Evolutionary conservation across 2,888 invertebrate species (phyloP).

Genomic region (Mythimna loreyi): DNA sequence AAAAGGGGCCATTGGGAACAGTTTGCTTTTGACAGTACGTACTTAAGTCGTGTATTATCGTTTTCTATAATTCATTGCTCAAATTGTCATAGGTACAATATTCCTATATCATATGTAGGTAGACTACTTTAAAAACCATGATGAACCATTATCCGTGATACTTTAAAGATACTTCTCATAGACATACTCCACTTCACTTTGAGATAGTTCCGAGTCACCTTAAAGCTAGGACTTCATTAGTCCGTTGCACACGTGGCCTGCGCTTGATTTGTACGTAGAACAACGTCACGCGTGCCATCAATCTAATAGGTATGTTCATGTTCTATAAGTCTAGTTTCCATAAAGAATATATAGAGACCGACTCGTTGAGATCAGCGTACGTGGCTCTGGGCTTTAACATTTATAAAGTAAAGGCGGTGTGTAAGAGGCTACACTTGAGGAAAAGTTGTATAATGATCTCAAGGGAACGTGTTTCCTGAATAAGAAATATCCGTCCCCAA

Average conservation of each 20-base stretch:
- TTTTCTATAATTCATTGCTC: neutral
- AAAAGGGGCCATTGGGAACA: too few relatives aligned
- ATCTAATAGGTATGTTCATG: too few relatives aligned
- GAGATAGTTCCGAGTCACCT: neutral
- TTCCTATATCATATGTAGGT: neutral
- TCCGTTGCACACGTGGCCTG: too few relatives aligned
- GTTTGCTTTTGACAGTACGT: too few relatives aligned
- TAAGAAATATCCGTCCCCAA: neutral
- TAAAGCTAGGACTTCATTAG: too few relatives aligned
- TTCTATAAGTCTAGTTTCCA: too few relatives aligned
- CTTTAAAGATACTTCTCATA: neutral
- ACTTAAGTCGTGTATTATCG: too few relatives aligned
- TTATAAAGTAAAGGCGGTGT: neutral
- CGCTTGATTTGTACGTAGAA: too few relatives aligned
- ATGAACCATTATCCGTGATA: neutral
- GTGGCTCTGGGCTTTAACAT: too few relatives aligned
- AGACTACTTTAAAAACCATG: neutral
- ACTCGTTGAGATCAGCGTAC: too few relatives aligned
- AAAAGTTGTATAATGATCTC: neutral
- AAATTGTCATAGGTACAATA: neutral
- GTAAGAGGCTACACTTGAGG: neutral
- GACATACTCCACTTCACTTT: neutral
- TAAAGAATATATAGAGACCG: too few relatives aligned
- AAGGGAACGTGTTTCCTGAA: neutral
- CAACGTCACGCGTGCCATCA: too few relatives aligned